Base-by-base conservation (phyloP, 2,113 vertebrate species). In the Manacus vitellinus region DNA sequence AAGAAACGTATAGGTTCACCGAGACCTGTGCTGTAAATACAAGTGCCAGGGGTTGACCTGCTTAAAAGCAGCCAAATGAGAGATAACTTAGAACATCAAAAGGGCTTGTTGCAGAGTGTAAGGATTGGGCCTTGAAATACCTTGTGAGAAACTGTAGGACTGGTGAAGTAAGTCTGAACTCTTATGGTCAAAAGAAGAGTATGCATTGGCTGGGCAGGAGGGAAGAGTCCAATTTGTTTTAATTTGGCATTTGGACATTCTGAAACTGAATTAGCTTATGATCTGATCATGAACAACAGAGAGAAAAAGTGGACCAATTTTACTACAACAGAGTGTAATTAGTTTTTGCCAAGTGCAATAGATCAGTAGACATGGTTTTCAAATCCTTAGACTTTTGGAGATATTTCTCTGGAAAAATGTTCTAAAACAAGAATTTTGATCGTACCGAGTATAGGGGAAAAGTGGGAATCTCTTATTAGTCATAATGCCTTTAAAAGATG, bases 21-120 rank as follows among this genome's bases (percentile, higher is more conserved):
- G 1, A 46, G 28, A 8, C 23, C 31, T 4, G 0, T 65, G 33
- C 22, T 13, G 12, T 58, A n/a, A 37, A 35, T 30, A 4, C 10
- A 27, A 51, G 35, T 27, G 7, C 61, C 17, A 18, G 31, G 14
- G 12, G 2, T 0, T 77, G 49, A 19, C 28, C 35, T 35, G n/a
- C 12, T 73, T 18, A 49, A 39, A 52, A 63, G 37, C 33, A 35
- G 20, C 3, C 15, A 33, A 39, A 49, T n/a, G 14, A 73, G 22
- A 28, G 41, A 65, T 39, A 30, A 0, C 21, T 1, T 6, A 51
- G 25, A 62, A 73, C 30, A 27, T 62, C 15, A 24, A 12, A 73
- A 80, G 11, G 14, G 3, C 66, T 77, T 44, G 4, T 15, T 37
- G 12, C 5, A 52, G 28, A 51, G 15, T 25, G 19, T 51, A 72